Percentiles rank a stretch among this genome's conserved stretches.
Evolutionary conservation across 2,888 invertebrate genomes (phyloP).

Genomic region (Ommatoiulus sabulosus): DNA sequence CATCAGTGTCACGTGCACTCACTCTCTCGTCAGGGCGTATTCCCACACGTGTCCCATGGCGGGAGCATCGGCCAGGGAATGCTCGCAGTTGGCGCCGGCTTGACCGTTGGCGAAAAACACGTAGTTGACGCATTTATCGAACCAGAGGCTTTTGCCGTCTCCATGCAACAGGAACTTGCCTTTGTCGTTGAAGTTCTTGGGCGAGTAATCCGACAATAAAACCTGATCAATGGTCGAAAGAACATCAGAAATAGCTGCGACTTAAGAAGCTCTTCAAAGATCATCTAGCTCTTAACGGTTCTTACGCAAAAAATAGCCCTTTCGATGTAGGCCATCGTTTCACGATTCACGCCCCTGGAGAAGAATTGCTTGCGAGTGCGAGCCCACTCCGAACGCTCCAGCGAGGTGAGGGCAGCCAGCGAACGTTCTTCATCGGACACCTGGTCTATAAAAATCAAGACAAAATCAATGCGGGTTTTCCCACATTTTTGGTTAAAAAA

Average conservation of each 20-base stretch:
- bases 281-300: not conserved
- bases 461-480: too few species aligned
- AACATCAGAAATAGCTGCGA: not conserved
- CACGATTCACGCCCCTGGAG: slow-evolving; percentile 67
- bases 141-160: slow-evolving; percentile 69
- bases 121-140: slow-evolving; percentile 69
- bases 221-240: slow-evolving; percentile 63
- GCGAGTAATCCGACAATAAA: slow-evolving; percentile 64
- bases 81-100: slow-evolving; percentile 70
- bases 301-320: slow-evolving; percentile 68
- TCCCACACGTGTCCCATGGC: slow-evolving; percentile 69
- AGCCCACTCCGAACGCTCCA: slow-evolving; percentile 69
- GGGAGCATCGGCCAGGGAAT: slow-evolving; percentile 70
- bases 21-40: slow-evolving; percentile 69
- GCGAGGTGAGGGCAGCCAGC: slow-evolving; percentile 68
- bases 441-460: slow-evolving; percentile 61
- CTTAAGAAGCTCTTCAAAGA: too few species aligned
- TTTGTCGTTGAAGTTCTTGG: slow-evolving; percentile 65
- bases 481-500: too few species aligned
- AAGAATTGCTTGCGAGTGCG: slow-evolving; percentile 67
- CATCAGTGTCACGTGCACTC: slow-evolving; percentile 61
- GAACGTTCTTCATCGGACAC: slow-evolving; percentile 65
- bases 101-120: slow-evolving; percentile 69
- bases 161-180: slow-evolving; percentile 68
- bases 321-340: slow-evolving; percentile 68